Evolutionary conservation across 2,113 vertebrate species (phyloP), one percentile per base, ranked within the genome.

Genomic region (Chamaea fasciata): DNA sequence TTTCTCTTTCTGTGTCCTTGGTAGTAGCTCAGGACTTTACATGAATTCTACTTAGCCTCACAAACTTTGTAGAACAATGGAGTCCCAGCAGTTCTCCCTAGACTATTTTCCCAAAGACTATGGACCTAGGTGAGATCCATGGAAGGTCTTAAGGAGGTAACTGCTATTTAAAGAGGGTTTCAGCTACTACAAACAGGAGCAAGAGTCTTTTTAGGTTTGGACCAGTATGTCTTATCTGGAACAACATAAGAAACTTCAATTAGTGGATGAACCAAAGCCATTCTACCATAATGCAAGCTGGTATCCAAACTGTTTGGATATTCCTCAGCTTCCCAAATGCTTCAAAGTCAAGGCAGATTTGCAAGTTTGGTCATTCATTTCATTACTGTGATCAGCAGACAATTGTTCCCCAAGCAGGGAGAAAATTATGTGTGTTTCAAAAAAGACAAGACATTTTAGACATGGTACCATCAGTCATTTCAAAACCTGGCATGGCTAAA

Each of bases 391-490:
- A 86, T 56, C 67, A 44, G 56, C 44, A 87, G 59, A 77, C 12
- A 73, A 74, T 74, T 90, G 83, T 28, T 94, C 21, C 37, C 42
- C 24, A 65, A 1, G 1, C 4, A 65, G 15, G 4, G 26, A 70
- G 46, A 83, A 95, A 92, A 86, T 41, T 2, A 42, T 2, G 4
- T 4, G 14, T 39, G 18, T 83, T 90, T 92, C 53, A 79, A 68
- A 88, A 92, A 77, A 59, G 35, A 11, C 55, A 91, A 42, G 22
- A 44, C 6, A 24, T 94, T 92, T 94, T 75, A 83, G 47, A 52
- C 41, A 33, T 0, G 0, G 67, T 33, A 77, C 28, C 78, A 75
- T 33, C n/a, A 0, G 0, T 75, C 35, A 74, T 86, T 74, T 80
- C 74, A 63, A 90, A 85, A 67, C 30, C n/a, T 41, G 23, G 46